Evolutionary conservation across 1,140 invertebrate genomes (phyloP).

Genomic region (Cyclargus thomasi): DNA sequence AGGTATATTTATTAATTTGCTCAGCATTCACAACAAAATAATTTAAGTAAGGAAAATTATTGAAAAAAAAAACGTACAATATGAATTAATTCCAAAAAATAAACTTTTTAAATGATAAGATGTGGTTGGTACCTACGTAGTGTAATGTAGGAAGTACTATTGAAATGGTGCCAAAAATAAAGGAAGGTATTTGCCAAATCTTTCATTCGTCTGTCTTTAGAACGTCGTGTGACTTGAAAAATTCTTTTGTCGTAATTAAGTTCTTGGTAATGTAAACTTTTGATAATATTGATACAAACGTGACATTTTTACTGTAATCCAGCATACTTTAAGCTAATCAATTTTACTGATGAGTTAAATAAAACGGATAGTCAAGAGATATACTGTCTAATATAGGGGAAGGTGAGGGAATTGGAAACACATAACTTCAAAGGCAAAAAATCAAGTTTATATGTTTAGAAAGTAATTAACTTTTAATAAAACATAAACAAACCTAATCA

Average conservation of each 20-base stretch:
- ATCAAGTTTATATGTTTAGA: too few relatives aligned
- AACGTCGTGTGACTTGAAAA: slow-evolving; percentile 13
- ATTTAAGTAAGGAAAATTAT: background rate
- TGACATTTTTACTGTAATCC: too few relatives aligned
- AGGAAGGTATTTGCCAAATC: slow-evolving; percentile 27
- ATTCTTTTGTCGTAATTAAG: slow-evolving; percentile 13
- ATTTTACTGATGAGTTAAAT: too few relatives aligned
- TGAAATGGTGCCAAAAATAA: slow-evolving; percentile 27
- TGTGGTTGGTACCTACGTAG: slow-evolving; percentile 12
- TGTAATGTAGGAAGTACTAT: background rate
- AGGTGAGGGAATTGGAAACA: too few relatives aligned
- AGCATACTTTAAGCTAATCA: too few relatives aligned
- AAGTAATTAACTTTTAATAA: too few relatives aligned
- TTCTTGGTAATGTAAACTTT: background rate
- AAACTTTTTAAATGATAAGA: slow-evolving; percentile 7
- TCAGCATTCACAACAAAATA: background rate
- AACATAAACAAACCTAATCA: too few relatives aligned
- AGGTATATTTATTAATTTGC: background rate
- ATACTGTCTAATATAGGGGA: too few relatives aligned
- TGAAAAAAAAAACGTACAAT: background rate
- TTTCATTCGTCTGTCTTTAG: slow-evolving; percentile 16
- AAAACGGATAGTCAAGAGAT: too few relatives aligned
- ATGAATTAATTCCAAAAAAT: background rate
- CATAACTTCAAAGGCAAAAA: too few relatives aligned
- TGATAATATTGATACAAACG: too few relatives aligned